Evolutionary conservation across 2,113 vertebrate species (phyloP).

Genomic region (Zosterops hypoxanthus): DNA sequence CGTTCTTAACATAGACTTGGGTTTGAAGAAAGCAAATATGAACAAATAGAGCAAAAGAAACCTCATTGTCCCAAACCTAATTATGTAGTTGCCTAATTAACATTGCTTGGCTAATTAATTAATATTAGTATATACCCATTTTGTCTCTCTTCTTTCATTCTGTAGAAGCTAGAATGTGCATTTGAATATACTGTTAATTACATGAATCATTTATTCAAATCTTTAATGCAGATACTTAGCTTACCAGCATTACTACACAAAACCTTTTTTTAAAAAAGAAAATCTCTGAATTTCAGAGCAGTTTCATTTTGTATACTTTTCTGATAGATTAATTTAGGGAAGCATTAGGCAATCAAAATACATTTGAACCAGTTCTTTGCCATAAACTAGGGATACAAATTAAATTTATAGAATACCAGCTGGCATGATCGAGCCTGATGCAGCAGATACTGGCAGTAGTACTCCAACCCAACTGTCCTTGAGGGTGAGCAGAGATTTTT

Average conservation of each 20-base stretch:
- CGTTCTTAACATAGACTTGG: background rate
- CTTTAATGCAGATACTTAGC: background rate
- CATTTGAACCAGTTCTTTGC: background rate
- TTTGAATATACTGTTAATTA: slow-evolving; percentile 16
- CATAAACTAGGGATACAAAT: background rate
- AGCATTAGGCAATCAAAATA: background rate
- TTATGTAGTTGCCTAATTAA: slow-evolving; percentile 27
- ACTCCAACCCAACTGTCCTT: background rate
- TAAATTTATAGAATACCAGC: background rate
- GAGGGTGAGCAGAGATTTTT: background rate
- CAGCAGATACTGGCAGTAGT: background rate
- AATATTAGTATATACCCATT: background rate
- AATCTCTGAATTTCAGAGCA: background rate
- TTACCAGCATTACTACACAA: background rate
- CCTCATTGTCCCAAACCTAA: background rate
- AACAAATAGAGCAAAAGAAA: slow-evolving; percentile 19
- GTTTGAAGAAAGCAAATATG: background rate
- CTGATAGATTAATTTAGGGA: background rate
- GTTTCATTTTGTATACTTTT: background rate
- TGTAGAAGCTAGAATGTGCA: background rate
- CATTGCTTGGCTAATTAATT: slow-evolving; percentile 36
- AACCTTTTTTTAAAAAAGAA: background rate
- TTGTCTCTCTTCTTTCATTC: background rate
- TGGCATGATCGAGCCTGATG: background rate
- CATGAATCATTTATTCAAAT: background rate